Base-by-base conservation (phyloP, 2,113 vertebrate species). In the Sapayoa aenigma region DNA sequence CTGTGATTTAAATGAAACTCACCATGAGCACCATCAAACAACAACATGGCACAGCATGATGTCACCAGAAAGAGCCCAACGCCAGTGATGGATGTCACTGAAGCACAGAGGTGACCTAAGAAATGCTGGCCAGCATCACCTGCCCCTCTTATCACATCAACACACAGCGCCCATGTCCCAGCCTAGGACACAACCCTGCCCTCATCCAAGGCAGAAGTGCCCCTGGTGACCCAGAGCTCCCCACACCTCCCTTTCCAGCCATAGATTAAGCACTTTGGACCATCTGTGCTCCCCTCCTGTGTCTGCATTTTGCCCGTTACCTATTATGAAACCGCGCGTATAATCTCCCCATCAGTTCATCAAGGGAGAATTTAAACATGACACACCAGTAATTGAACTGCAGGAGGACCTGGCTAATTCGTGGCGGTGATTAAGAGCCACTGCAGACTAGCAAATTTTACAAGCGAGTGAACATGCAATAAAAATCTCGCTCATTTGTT, bases 371-470 rank as follows among this genome's bases (percentile, higher is more conserved):
- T 78, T 93, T 94, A 87, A 95, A 96, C 94, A 89, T 81, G 94
- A 95, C 94, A 87, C 39, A 75, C 81, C n/a, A 71, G 93, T 95
- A 95, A 96, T 95, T 96, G 96, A 95, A 78, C 89, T 75, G 63
- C 87, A 76, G 94, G 66, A 95, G 93, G 91, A 89, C 74, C 96
- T 87, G 93, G 93, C 96, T 95, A 95, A 97, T 97, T 93, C 89
- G 23, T 24, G 56, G 53, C 28, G 22, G 44, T 87, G 91, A 94
- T 92, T 71, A 93, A 95, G 89, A 93, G 95, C 84, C 96, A 76
- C 91, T 62, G 93, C 94, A 95, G 94, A 93, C 91, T 53, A 52
- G 89, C 66, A 41, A 33, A 87, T 95, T 96, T 97, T 86, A 94
- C 94, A 84, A 91, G 94, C 30, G 56, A 95, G 84, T 71, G 91